Evolutionary conservation across 2,113 vertebrate species (phyloP).

Genomic region (Clupea harengus): DNA sequence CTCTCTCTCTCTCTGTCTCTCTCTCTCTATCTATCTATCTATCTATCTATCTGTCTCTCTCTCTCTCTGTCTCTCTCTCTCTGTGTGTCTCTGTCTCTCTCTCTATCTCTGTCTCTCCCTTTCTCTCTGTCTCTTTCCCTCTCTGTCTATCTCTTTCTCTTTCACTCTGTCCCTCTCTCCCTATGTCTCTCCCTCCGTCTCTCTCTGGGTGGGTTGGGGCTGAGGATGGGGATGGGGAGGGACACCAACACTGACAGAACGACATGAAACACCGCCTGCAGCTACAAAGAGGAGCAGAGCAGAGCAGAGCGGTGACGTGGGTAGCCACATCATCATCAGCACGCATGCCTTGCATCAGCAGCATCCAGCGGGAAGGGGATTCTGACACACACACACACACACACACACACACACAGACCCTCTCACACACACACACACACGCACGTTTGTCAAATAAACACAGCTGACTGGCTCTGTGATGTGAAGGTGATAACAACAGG

Average conservation of each 20-base stretch:
- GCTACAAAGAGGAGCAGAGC: not conserved
- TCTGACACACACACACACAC: conserved; percentile 18
- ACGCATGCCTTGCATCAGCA: conserved; percentile 45
- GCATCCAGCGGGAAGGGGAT: conserved; percentile 20
- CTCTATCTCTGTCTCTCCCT: not conserved
- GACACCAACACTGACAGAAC: not conserved
- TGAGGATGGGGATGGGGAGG: not conserved
- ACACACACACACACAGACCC: not conserved
- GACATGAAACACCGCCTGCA: conserved; percentile 15
- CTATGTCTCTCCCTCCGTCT: conserved; percentile 35
- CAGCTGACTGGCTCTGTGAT: not conserved
- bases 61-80: not conserved
- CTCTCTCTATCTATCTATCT: not conserved
- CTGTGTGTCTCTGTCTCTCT: not conserved
- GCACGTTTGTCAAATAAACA: not conserved
- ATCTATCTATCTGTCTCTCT: conserved; percentile 4
- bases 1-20: not conserved
- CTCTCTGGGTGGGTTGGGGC: conserved; percentile 32
- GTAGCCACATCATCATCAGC: conserved; percentile 57
- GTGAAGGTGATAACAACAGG: conserved; percentile 19
- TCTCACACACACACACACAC: conserved; percentile 58
- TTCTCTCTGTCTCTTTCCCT: not conserved
- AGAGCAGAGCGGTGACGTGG: conserved; percentile 65
- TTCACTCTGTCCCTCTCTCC: conserved; percentile 36
- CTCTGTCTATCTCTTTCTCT: not conserved